Percentiles rank a stretch among this genome's conserved stretches.
phyloP scores from a whole-genome alignment of 2,797 vertebrate genomes.

The Phylloscopus collybita region DNA sequence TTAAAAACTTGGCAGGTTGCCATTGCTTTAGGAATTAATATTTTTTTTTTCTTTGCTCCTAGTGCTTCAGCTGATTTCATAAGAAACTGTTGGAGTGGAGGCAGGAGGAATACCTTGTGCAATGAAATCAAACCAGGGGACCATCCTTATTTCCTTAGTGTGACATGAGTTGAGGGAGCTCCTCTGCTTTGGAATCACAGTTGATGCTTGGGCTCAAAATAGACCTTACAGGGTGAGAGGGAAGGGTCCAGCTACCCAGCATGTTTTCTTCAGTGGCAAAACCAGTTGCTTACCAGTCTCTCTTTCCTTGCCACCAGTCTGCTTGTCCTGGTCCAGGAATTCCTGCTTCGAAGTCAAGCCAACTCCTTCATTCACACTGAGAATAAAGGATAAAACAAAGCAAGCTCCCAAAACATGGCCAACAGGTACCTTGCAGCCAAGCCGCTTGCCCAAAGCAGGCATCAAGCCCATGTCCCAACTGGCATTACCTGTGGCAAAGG shows the following conservation, averaged over 20 bases:
- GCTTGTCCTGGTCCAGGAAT: neutral
- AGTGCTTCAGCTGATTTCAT: neutral
- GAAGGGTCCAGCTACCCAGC: neutral
- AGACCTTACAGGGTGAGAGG: neutral
- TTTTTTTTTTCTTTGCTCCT: neutral
- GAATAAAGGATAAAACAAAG: neutral
- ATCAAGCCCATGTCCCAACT: neutral
- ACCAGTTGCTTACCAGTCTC: neutral
- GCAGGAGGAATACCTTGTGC: neutral
- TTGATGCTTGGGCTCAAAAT: neutral
- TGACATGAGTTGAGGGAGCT: neutral
- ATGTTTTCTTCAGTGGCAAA: neutral
- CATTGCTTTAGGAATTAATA: neutral
- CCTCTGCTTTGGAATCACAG: neutral
- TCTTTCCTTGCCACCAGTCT: neutral
- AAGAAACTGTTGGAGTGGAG: neutral
- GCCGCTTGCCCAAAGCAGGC: neutral
- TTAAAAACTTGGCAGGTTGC: neutral
- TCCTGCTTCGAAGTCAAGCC: neutral
- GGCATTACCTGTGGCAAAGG: conserved; percentile 35
- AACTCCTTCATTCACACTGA: neutral
- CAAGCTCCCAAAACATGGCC: neutral
- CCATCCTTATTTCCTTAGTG: neutral
- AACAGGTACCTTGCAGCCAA: neutral
- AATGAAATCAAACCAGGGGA: neutral